Percentiles rank a stretch among this genome's conserved stretches.
phyloP scores from a whole-genome alignment of 2,113 vertebrate species.

The Propithecus coquereli region DNA sequence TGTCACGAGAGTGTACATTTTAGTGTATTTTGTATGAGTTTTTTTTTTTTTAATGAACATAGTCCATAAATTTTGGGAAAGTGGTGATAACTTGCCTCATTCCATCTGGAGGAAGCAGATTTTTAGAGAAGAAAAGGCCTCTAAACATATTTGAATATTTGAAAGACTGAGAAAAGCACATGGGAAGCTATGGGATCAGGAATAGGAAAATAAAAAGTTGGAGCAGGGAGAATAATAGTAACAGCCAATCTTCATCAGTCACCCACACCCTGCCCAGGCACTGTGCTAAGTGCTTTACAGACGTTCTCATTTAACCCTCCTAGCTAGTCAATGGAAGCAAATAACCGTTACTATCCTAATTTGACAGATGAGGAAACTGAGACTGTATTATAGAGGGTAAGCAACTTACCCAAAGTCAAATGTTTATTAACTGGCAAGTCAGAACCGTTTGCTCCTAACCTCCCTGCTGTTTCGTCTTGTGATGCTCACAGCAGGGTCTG shows the following conservation, averaged over 20 bases:
- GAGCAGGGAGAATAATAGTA: not conserved
- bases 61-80: conserved; percentile 58
- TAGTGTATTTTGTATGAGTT: conserved; percentile 9
- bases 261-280: not conserved
- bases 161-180: conserved; percentile 43
- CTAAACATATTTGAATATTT: conserved; percentile 53
- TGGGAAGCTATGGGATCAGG: conserved; percentile 32
- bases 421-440: not conserved
- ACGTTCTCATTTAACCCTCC: not conserved
- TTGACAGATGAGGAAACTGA: not conserved
- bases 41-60: not conserved
- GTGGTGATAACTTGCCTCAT: conserved; percentile 62
- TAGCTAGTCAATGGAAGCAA: not conserved
- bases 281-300: not conserved
- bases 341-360: not conserved
- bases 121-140: conserved; percentile 58
- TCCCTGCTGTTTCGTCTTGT: not conserved
- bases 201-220: conserved; percentile 47
- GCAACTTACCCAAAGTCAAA: not conserved
- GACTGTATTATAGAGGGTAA: not conserved
- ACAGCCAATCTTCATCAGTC: not conserved
- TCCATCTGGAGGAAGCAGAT: conserved; percentile 69
- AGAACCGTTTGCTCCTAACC: too few relatives aligned
- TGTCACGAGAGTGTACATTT: not conserved
- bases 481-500: not conserved